Evolutionary conservation across 2,888 invertebrate genomes (phyloP).

Genomic region (Lasioglossum calceatum): DNA sequence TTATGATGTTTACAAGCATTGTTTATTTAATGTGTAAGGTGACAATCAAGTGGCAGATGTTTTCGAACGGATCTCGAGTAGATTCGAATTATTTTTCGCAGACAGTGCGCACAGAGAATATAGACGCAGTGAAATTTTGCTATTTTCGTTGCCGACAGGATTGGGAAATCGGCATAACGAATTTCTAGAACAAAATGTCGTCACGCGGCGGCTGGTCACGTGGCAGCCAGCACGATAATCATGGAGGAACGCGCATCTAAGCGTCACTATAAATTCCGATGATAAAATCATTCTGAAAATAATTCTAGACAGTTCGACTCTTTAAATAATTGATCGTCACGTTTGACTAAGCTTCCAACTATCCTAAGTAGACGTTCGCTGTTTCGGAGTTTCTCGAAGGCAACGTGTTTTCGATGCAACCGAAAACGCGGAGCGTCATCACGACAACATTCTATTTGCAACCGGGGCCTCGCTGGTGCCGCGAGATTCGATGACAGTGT

Average conservation of each 20-base stretch:
- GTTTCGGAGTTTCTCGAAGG: background rate
- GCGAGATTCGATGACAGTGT: conserved; percentile 6
- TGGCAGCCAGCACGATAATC: background rate
- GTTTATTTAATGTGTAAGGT: too few species aligned
- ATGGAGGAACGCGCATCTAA: background rate
- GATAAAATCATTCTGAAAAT: background rate
- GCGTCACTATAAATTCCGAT: background rate
- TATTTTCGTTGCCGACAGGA: background rate
- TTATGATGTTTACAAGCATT: too few species aligned
- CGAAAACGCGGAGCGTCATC: conserved; percentile 4
- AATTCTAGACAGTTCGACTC: background rate
- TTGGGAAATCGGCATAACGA: conserved; percentile 6
- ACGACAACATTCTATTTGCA: conserved; percentile 19
- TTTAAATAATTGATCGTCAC: background rate
- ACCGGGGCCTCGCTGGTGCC: conserved; percentile 5
- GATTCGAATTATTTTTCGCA: background rate
- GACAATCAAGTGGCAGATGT: background rate
- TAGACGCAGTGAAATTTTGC: background rate
- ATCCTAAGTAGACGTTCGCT: background rate
- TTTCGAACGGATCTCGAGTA: background rate
- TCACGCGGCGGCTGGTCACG: background rate
- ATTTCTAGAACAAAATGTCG: conserved; percentile 13
- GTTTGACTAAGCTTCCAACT: background rate
- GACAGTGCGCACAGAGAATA: background rate
- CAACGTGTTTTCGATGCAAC: background rate